Percentiles rank a stretch among this genome's conserved stretches.
phyloP scores from a whole-genome alignment of 2,797 vertebrate species.

The Cossypha heuglini region DNA sequence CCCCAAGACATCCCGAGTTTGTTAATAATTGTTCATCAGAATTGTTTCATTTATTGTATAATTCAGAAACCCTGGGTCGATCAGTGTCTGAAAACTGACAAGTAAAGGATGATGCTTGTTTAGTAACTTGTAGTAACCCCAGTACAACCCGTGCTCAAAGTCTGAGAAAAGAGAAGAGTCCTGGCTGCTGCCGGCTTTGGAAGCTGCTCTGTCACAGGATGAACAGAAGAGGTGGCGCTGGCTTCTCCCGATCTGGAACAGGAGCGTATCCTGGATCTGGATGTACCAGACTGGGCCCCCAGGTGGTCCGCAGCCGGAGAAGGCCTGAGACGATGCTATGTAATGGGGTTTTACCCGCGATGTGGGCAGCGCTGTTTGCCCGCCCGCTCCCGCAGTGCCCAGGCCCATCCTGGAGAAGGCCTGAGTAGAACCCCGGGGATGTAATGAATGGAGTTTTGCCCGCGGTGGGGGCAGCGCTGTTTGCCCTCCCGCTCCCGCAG shows the following conservation, averaged over 20 bases:
- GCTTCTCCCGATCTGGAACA: rapidly evolving
- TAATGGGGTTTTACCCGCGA: rapidly evolving
- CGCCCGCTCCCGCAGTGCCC: too few species aligned
- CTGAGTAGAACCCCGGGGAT: too few species aligned
- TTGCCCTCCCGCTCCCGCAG: too few species aligned
- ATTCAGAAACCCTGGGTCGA: background rate
- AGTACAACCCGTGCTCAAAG: background rate
- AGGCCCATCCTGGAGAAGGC: too few species aligned
- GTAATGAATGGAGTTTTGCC: too few species aligned
- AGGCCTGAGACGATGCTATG: rapidly evolving
- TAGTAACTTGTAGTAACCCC: background rate
- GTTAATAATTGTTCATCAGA: background rate
- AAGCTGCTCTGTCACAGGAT: rapidly evolving
- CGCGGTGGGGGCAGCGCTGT: too few species aligned
- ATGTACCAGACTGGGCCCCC: background rate
- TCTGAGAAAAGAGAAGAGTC: background rate
- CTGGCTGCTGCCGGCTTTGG: background rate
- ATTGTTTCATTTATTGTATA: background rate
- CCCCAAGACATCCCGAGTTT: background rate
- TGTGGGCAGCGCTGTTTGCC: too few species aligned
- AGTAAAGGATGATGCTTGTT: background rate
- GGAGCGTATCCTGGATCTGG: rapidly evolving
- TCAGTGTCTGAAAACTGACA: background rate
- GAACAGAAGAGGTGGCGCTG: background rate
- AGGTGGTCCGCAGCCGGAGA: rapidly evolving